These are phyloP conservation scores for Oscheius sp. DNA, from an alignment of 1,140 invertebrate species.

Conservation along the genomic window DNA sequence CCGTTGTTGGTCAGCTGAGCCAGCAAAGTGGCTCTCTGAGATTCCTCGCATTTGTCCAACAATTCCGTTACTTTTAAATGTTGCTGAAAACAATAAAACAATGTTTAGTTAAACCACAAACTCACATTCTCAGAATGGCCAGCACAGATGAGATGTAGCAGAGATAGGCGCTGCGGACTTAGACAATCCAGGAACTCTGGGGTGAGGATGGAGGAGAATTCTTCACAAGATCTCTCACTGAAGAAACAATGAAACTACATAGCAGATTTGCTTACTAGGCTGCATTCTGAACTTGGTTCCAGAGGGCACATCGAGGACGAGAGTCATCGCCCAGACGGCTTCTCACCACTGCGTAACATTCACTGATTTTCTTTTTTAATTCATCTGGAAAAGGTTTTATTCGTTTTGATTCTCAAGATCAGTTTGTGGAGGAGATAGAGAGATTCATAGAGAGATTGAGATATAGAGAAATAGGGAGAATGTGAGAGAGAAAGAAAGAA, in stretches of 20 bases:
- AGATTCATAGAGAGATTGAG: too few relatives aligned
- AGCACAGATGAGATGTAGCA: conserved; percentile 57
- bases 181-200: conserved; percentile 40
- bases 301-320: conserved; percentile 51
- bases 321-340: conserved; percentile 62
- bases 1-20: conserved; percentile 61
- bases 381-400: conserved; percentile 56
- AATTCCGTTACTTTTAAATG: conserved; percentile 60
- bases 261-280: conserved; percentile 54
- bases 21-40: conserved; percentile 50
- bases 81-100: conserved; percentile 50
- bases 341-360: conserved; percentile 62
- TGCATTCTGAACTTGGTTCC: conserved; percentile 61
- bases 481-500: conserved; percentile 43
- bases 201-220: conserved; percentile 27
- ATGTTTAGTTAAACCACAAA: neutral
- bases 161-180: conserved; percentile 42
- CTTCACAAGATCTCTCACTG: conserved; percentile 42
- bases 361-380: conserved; percentile 64
- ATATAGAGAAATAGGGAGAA: too few relatives aligned
- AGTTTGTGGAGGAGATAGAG: neutral
- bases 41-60: conserved; percentile 58
- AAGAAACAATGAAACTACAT: conserved; percentile 48
- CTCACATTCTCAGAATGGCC: conserved; percentile 52
- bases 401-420: neutral